A percentile compares a stretch with the other conserved stretches of the same genome.
Evolutionary conservation across 2,888 invertebrate species (phyloP).

Genomic region (Pantelozetes paolii): DNA sequence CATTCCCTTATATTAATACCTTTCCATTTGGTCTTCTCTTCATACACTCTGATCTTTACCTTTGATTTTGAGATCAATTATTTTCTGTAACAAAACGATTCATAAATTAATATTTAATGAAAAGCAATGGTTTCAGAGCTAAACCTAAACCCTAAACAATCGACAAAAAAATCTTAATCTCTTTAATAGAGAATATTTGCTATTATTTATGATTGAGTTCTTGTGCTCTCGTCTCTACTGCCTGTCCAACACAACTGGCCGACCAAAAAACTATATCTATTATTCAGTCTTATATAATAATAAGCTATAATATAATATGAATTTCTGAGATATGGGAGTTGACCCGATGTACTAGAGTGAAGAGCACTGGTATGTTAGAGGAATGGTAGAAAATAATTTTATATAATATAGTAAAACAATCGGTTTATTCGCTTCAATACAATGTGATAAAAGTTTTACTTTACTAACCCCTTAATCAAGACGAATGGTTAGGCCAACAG

Average conservation of each 20-base stretch:
- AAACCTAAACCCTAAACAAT: too few species aligned
- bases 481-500: neutral
- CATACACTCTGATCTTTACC: neutral
- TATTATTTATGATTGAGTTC: neutral
- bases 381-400: too few species aligned
- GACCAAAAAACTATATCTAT: neutral
- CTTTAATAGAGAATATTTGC: neutral
- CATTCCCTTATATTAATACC: neutral
- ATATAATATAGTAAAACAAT: neutral
- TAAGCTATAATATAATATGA: neutral
- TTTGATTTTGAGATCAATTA: constrained; percentile 16
- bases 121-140: neutral
- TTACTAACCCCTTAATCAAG: neutral
- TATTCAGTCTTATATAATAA: constrained; percentile 6
- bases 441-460: constrained; percentile 19
- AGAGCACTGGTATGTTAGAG: too few species aligned
- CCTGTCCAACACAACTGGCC: too few species aligned
- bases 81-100: neutral
- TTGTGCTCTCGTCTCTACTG: too few species aligned
- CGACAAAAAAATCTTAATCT: neutral
- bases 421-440: constrained; percentile 8
- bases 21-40: neutral
- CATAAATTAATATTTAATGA: constrained; percentile 10
- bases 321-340: neutral
- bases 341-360: neutral